Conservation (phyloP, 2,888 invertebrate species). For the Labia minor region DNA sequence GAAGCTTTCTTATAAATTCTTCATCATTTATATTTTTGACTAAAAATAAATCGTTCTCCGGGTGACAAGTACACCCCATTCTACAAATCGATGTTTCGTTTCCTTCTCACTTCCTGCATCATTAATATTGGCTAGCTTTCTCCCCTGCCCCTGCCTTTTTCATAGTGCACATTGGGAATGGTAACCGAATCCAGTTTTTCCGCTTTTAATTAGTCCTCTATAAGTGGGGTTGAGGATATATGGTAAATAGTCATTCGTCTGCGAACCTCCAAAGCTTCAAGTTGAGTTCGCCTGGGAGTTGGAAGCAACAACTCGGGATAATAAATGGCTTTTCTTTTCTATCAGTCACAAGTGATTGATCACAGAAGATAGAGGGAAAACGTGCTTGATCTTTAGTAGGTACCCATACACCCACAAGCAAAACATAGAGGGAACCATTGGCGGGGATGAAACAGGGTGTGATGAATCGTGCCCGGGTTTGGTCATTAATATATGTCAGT, state of each 20-base stretch:
- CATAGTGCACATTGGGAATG: neutral
- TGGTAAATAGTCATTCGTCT: no score
- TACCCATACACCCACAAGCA: conserved; percentile 24
- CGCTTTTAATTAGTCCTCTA: no score
- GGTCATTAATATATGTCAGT: conserved; percentile 41
- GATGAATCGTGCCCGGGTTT: conserved; percentile 37
- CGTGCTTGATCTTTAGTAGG: conserved; percentile 37
- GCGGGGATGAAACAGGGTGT: conserved; percentile 35
- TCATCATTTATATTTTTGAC: no score
- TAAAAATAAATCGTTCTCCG: no score
- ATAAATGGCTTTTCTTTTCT: conserved; percentile 40
- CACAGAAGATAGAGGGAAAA: conserved; percentile 36
- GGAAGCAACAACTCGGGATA: conserved; percentile 28
- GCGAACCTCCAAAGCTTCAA: neutral
- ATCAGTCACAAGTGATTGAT: conserved; percentile 40
- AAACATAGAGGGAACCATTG: conserved; percentile 24
- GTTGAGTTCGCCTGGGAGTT: neutral
- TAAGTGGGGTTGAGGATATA: no score
- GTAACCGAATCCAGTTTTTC: neutral
- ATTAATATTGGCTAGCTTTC: neutral
- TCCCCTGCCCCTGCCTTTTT: neutral
- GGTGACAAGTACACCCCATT: no score
- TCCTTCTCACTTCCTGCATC: no score
- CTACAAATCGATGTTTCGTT: no score
- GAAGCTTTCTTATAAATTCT: no score